A percentile compares a stretch with the other conserved stretches of the same genome.
Conservation (phyloP, 2,113 vertebrate species). For the Anarrhichthys ocellatus region DNA sequence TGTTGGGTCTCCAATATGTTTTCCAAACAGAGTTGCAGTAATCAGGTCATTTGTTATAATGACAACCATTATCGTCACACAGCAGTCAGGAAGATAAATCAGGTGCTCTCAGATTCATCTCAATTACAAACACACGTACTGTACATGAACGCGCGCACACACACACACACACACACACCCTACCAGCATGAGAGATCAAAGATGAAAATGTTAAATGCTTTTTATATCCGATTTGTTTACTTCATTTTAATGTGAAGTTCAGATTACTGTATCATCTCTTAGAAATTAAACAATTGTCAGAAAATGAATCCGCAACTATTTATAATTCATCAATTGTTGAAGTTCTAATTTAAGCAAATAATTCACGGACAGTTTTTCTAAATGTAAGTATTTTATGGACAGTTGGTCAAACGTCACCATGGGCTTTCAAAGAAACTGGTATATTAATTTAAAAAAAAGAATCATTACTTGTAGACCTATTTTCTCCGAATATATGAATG, state of each 20-base stretch:
- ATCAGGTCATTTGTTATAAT: slow-evolving; percentile 86
- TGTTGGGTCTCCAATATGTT: slow-evolving; percentile 75
- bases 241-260: neutral
- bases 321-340: rapidly evolving
- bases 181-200: slow-evolving; percentile 1
- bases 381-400: neutral
- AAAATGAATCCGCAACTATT: neutral
- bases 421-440: neutral
- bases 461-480: neutral
- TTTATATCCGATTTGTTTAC: neutral
- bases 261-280: neutral
- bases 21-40: slow-evolving; percentile 79
- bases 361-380: neutral
- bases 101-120: slow-evolving; percentile 66
- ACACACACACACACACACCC: neutral
- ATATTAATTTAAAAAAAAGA: neutral
- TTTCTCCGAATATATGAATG: neutral
- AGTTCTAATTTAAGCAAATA: neutral
- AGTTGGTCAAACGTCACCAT: neutral
- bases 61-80: slow-evolving; percentile 80
- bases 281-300: neutral
- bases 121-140: slow-evolving; percentile 46
- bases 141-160: slow-evolving; percentile 35
- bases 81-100: slow-evolving; percentile 76
- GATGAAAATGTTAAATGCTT: slow-evolving; percentile 3